phyloP scores from a whole-genome alignment of 2,888 invertebrate genomes.

The Clunio marinus region DNA sequence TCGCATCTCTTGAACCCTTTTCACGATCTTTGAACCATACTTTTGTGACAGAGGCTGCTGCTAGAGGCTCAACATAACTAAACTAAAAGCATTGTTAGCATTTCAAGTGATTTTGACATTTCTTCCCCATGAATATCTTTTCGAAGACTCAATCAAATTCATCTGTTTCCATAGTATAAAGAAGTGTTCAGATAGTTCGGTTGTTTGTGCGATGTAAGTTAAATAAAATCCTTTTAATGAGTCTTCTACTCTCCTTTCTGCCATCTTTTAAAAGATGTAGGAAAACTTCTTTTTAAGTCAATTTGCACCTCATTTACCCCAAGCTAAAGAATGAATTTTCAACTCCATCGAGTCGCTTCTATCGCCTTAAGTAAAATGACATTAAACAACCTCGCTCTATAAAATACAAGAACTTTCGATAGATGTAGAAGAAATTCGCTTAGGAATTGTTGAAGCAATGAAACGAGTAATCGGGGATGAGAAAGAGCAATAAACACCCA shows the following conservation, averaged over 20 bases:
- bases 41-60: background rate
- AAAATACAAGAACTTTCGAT: background rate
- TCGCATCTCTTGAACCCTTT: conserved; percentile 4
- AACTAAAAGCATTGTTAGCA: conserved; percentile 21
- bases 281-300: conserved; percentile 34
- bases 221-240: conserved; percentile 1
- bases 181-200: background rate
- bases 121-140: background rate
- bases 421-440: no score
- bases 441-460: no score
- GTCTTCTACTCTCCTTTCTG: background rate
- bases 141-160: conserved; percentile 15
- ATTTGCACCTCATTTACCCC: conserved; percentile 35
- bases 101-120: conserved; percentile 17
- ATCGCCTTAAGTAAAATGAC: conserved; percentile 22
- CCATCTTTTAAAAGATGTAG: background rate
- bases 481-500: conserved; percentile 31
- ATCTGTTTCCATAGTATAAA: conserved; percentile 18
- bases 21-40: conserved; percentile 28
- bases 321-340: background rate
- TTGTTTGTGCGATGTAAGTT: background rate
- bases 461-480: background rate
- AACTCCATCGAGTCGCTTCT: conserved; percentile 12
- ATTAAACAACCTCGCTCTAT: conserved; percentile 10
- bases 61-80: background rate